These are phyloP conservation scores for Taenioides sp. DNA, from an alignment of 2,797 vertebrate species.

Conservation along the genomic window DNA sequence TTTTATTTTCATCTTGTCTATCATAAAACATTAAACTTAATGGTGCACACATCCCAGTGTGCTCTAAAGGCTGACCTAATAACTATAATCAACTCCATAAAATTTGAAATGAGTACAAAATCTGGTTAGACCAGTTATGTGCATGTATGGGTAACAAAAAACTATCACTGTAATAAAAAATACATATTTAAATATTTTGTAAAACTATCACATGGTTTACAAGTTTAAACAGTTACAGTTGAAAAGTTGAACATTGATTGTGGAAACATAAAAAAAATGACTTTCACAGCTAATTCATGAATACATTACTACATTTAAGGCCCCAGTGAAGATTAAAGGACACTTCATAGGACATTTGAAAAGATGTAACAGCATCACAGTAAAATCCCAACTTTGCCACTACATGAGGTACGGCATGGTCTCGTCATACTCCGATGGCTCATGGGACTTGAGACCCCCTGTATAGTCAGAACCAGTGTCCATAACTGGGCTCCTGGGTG, in stretches of 20 bases:
- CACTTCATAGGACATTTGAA: not conserved
- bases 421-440: conserved; percentile 73
- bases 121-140: not conserved
- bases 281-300: not conserved
- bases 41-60: not conserved
- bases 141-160: no score
- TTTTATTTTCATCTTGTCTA: not conserved
- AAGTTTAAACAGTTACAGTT: not conserved
- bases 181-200: no score
- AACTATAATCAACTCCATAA: not conserved
- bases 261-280: not conserved
- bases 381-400: not conserved
- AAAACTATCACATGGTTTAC: no score
- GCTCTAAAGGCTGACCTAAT: no score
- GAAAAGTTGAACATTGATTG: not conserved
- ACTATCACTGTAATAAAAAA: no score
- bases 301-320: no score
- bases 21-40: not conserved
- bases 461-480: conserved; percentile 59
- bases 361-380: conserved; percentile 2
- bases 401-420: conserved; percentile 24
- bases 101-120: not conserved
- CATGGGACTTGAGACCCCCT: conserved; percentile 11
- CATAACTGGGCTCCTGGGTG: conserved; percentile 53
- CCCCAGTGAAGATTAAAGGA: not conserved